Conservation (phyloP, 1,140 invertebrate species). For the Notospermus geniculatus region DNA sequence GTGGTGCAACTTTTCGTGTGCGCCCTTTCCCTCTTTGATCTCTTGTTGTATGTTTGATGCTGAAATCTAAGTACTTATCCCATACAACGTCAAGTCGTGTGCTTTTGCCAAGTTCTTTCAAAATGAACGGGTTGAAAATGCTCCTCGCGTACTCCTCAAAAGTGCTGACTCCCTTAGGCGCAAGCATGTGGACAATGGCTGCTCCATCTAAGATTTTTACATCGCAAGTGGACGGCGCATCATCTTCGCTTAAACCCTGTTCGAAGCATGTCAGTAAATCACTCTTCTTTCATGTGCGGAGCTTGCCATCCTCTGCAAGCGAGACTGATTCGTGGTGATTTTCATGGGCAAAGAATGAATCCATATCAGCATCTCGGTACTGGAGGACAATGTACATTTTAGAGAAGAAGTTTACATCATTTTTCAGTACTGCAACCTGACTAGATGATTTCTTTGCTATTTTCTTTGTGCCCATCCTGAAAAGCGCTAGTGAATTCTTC, state of each 20-base stretch:
- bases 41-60: too few species aligned
- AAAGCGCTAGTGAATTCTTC: too few species aligned
- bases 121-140: constrained; percentile 9
- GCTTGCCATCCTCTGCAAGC: constrained; percentile 6
- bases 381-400: constrained; percentile 21
- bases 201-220: constrained; percentile 13
- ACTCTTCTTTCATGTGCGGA: neutral
- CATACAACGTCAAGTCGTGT: constrained; percentile 11
- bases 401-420: too few species aligned
- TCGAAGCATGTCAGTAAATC: constrained; percentile 8
- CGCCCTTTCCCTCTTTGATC: too few species aligned
- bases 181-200: constrained; percentile 7
- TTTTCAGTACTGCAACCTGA: too few species aligned
- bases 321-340: constrained; percentile 17
- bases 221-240: neutral
- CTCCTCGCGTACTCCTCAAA: neutral
- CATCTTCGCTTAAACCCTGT: neutral
- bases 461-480: too few species aligned
- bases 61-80: too few species aligned
- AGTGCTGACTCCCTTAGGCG: neutral
- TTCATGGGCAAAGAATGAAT: constrained; percentile 23
- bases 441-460: too few species aligned
- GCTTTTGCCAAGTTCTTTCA: neutral
- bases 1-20: too few species aligned
- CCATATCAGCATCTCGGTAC: constrained; percentile 17